phyloP scores from a whole-genome alignment of 2,888 invertebrate species.

The Amphiduros pacificus region DNA sequence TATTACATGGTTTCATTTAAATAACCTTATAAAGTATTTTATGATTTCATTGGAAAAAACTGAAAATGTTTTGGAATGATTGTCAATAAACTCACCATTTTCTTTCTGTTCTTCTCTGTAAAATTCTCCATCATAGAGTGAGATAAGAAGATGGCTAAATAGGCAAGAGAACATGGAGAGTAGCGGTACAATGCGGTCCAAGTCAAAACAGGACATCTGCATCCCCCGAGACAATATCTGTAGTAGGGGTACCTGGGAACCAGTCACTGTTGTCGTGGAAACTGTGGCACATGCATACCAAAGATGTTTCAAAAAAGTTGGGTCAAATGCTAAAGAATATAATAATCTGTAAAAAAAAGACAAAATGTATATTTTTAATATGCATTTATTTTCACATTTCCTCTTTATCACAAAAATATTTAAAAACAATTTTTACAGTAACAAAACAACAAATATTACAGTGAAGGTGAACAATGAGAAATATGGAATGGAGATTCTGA shows the following conservation, averaged over 20 bases:
- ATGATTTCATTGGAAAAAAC: no score
- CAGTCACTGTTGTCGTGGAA: constrained; percentile 62
- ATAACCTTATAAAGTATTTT: no score
- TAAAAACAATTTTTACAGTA: no score
- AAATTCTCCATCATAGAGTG: constrained; percentile 85
- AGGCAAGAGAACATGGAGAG: constrained; percentile 82
- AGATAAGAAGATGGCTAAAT: constrained; percentile 78
- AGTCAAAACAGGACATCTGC: constrained; percentile 65
- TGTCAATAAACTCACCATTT: no score
- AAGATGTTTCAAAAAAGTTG: constrained; percentile 74
- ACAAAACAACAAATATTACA: no score
- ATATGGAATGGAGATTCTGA: constrained; percentile 58
- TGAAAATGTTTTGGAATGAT: neutral
- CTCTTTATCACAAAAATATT: no score
- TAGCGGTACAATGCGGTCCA: constrained; percentile 74
- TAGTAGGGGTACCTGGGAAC: constrained; percentile 65
- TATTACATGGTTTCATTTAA: no score
- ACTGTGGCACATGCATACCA: constrained; percentile 65
- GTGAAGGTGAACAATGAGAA: no score
- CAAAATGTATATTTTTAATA: no score
- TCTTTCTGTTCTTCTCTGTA: constrained; percentile 63
- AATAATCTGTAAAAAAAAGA: constrained; percentile 66
- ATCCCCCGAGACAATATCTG: constrained; percentile 72
- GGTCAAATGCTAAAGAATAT: constrained; percentile 79
- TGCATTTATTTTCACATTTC: no score